A percentile compares a stretch with the other conserved stretches of the same genome.
Conservation (phyloP, 2,888 invertebrate genomes). For the Spilarctia lutea region DNA sequence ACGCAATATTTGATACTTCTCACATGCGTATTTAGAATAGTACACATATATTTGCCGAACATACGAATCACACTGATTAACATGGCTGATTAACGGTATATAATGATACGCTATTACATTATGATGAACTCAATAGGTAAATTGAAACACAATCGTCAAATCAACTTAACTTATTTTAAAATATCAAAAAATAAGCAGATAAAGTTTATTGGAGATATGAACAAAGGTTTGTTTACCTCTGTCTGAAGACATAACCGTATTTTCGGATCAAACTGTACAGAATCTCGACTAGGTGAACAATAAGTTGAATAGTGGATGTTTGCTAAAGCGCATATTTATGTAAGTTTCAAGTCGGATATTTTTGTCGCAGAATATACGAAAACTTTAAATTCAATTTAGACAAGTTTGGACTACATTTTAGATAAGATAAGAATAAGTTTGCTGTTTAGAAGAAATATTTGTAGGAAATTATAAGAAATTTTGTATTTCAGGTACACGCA, state of each 20-base stretch:
- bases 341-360: neutral
- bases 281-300: neutral
- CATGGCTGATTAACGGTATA: neutral
- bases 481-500: conserved; percentile 83
- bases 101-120: neutral
- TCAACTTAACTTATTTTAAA: neutral
- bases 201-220: neutral
- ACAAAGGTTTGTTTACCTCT: conserved; percentile 1
- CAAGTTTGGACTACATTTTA: neutral
- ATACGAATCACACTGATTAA: conserved; percentile 5
- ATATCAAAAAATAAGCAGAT: neutral
- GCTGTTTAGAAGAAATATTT: neutral
- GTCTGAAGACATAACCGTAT: neutral
- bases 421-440: neutral
- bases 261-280: neutral
- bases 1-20: conserved; percentile 46
- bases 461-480: conserved; percentile 2
- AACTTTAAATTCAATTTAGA: neutral
- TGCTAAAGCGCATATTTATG: neutral
- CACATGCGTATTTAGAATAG: conserved; percentile 25
- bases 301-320: neutral
- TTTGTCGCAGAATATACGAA: neutral
- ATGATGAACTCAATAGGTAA: neutral
- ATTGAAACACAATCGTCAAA: neutral
- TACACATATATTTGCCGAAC: conserved; percentile 38